Conservation (phyloP, 2,888 invertebrate genomes). For the Eurytoma adleriae region DNA sequence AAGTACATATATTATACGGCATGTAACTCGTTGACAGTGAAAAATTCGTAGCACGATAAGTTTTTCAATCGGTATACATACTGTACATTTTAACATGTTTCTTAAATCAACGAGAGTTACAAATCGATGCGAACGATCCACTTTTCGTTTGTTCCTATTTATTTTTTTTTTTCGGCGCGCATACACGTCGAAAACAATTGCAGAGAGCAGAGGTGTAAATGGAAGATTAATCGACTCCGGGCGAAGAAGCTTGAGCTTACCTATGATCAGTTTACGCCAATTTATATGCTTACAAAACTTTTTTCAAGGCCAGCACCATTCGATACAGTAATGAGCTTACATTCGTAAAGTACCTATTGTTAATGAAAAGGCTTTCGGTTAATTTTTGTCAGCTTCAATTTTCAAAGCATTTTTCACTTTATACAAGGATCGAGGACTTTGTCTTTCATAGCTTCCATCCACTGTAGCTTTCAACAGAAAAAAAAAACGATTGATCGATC, state of each 20-base stretch:
- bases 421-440: conserved; percentile 17
- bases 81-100: conserved; percentile 39
- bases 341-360: conserved; percentile 2
- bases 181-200: neutral
- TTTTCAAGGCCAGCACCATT: conserved; percentile 34
- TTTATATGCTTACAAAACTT: conserved; percentile 37
- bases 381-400: conserved; percentile 16
- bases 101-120: conserved; percentile 20
- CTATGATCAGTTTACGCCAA: conserved; percentile 12
- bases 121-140: conserved; percentile 60
- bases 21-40: conserved; percentile 65
- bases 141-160: conserved; percentile 52
- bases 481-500: too few relatives aligned
- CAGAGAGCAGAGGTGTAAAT: conserved; percentile 25
- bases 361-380: conserved; percentile 21
- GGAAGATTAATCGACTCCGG: neutral
- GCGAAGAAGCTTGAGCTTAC: conserved; percentile 43
- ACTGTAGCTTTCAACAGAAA: too few relatives aligned
- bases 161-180: neutral
- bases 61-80: conserved; percentile 49
- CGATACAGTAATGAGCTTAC: conserved; percentile 43
- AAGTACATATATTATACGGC: conserved; percentile 60
- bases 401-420: conserved; percentile 5
- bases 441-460: too few relatives aligned
- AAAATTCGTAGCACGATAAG: conserved; percentile 64